phyloP scores from a whole-genome alignment of 2,113 vertebrate genomes.

The Calypte anna region DNA sequence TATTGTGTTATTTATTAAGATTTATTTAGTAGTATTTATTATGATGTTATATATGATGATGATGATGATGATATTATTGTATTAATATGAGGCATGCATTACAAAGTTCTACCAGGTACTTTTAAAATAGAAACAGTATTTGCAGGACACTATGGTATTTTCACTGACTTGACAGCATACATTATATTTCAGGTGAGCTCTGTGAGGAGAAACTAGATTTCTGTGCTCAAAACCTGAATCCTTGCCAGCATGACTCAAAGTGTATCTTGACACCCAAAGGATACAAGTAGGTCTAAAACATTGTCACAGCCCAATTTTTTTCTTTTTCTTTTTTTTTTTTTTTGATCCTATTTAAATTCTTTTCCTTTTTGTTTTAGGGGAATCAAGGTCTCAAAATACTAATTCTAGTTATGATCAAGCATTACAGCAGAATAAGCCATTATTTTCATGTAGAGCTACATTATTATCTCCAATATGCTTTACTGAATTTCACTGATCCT shows the following conservation, averaged over 20 bases:
- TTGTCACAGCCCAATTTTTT: background rate
- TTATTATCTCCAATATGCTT: background rate
- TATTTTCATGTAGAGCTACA: background rate
- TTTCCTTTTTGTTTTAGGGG: background rate
- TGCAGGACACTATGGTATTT: background rate
- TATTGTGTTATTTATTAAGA: background rate
- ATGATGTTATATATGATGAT: background rate
- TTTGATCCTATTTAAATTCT: background rate
- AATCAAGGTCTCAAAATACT: background rate
- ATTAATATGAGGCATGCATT: background rate
- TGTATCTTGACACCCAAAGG: constrained; percentile 91
- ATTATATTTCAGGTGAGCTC: constrained; percentile 85
- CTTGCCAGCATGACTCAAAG: constrained; percentile 95
- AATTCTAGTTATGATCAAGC: background rate
- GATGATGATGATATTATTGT: background rate
- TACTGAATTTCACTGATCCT: background rate
- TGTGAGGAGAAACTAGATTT: constrained; percentile 98
- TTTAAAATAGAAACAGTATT: background rate
- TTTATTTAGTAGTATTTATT: background rate
- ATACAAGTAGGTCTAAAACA: constrained; percentile 87
- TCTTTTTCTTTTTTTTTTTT: background rate
- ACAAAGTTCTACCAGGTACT: background rate
- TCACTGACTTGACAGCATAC: constrained; percentile 9
- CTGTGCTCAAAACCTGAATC: constrained; percentile 92
- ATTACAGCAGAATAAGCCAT: background rate